Percentiles rank a stretch among this genome's conserved stretches.
phyloP scores from a whole-genome alignment of 2,113 vertebrate genomes.

The Sapayoa aenigma region DNA sequence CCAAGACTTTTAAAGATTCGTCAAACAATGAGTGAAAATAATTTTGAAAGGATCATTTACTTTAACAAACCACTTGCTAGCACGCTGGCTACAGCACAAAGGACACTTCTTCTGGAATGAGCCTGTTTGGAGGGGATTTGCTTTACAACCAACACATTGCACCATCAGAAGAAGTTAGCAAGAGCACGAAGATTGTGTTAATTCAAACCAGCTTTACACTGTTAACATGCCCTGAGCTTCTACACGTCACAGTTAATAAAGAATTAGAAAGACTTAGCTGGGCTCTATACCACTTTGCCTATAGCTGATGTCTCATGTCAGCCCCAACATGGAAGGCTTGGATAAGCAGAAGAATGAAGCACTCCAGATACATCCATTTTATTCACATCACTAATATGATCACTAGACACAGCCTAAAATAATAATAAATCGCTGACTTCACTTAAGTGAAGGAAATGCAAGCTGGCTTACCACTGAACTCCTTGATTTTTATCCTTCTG shows the following conservation, averaged over 20 bases:
- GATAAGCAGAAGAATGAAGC: conserved; percentile 37
- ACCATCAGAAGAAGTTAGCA: neutral
- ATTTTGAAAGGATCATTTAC: neutral
- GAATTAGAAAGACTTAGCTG: conserved; percentile 19
- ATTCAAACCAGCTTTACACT: conserved; percentile 25
- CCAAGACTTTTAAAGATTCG: neutral
- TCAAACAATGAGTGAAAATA: conserved; percentile 12
- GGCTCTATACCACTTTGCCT: neutral
- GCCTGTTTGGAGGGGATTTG: neutral
- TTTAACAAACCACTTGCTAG: conserved; percentile 8
- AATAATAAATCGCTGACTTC: conserved; percentile 54
- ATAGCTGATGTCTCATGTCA: conserved; percentile 13
- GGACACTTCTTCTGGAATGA: conserved; percentile 3
- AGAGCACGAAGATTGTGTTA: conserved; percentile 51
- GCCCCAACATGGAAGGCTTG: conserved; percentile 32
- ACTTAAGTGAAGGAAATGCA: conserved; percentile 24
- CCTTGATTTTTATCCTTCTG: conserved; percentile 26
- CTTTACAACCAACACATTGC: neutral
- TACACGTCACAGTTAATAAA: conserved; percentile 57
- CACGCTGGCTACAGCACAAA: conserved; percentile 4
- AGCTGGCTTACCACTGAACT: conserved; percentile 33
- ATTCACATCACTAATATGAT: conserved; percentile 40
- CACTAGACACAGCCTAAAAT: conserved; percentile 29
- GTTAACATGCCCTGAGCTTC: conserved; percentile 30
- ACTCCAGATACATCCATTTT: conserved; percentile 15